phyloP scores from a whole-genome alignment of 2,113 vertebrate species.

The Antigone vipio region DNA sequence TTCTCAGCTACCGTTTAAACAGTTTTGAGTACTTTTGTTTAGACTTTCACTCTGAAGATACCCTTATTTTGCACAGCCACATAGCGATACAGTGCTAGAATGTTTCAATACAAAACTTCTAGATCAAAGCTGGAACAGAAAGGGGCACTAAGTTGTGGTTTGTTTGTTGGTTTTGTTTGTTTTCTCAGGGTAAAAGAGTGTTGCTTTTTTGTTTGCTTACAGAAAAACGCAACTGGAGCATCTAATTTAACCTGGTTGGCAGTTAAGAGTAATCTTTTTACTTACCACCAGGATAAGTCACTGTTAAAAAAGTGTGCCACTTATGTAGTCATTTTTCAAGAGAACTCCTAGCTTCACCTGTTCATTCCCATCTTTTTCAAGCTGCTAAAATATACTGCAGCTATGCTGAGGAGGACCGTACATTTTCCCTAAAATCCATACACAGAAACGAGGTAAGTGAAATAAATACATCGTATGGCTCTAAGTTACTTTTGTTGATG shows the following conservation, averaged over 20 bases:
- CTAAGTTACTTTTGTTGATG: neutral
- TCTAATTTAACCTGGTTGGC: neutral
- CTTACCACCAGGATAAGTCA: neutral
- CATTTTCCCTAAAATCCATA: neutral
- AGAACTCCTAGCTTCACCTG: neutral
- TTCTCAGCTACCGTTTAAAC: neutral
- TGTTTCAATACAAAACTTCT: neutral
- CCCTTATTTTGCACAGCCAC: neutral
- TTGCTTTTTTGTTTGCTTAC: neutral
- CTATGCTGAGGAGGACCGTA: neutral
- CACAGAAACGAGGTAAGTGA: neutral
- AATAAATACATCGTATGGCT: neutral
- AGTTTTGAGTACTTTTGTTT: neutral
- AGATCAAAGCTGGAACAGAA: neutral
- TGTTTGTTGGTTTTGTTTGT: neutral
- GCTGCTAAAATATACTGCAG: neutral
- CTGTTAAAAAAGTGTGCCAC: neutral
- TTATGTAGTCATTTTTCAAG: neutral
- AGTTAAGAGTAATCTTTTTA: neutral
- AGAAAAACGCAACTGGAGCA: neutral
- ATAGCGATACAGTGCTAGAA: neutral
- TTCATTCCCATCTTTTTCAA: neutral
- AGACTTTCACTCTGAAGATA: neutral
- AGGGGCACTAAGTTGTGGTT: neutral
- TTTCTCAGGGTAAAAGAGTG: neutral